A percentile compares a stretch with the other conserved stretches of the same genome.
phyloP scores from a whole-genome alignment of 2,888 invertebrate species.

The Spodoptera picta region DNA sequence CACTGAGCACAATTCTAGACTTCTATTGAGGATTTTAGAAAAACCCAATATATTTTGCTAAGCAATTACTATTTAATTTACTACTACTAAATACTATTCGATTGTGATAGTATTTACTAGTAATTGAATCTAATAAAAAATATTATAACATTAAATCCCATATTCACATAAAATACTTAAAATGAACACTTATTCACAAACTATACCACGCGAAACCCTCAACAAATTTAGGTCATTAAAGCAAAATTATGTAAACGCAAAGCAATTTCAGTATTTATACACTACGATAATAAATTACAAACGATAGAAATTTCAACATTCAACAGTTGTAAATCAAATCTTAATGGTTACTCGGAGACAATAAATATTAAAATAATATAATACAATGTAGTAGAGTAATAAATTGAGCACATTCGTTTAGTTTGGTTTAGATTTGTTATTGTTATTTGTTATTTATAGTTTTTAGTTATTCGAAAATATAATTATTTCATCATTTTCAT shows the following conservation, averaged over 20 bases:
- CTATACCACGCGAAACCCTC: background rate
- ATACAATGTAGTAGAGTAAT: slow-evolving; percentile 44
- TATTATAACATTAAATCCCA: no score
- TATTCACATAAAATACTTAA: background rate
- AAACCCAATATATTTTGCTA: no score
- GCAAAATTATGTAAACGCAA: slow-evolving; percentile 26
- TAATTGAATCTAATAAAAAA: no score
- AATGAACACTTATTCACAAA: background rate
- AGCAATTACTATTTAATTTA: no score
- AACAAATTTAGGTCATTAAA: background rate
- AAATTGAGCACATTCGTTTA: slow-evolving; percentile 37
- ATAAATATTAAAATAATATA: slow-evolving; percentile 57
- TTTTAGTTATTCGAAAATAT: background rate
- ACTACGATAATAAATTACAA: slow-evolving; percentile 34
- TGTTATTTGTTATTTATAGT: background rate
- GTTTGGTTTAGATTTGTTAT: slow-evolving; percentile 35
- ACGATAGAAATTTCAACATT: slow-evolving; percentile 53
- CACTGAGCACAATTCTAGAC: no score
- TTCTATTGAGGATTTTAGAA: no score
- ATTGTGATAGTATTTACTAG: no score
- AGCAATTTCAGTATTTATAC: slow-evolving; percentile 26
- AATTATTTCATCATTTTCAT: no score
- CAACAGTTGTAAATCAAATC: slow-evolving; percentile 51
- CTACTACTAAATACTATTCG: no score
- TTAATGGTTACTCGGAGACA: slow-evolving; percentile 57